Base-by-base conservation (phyloP, 2,888 invertebrate genomes). In the Hydraecia micacea region DNA sequence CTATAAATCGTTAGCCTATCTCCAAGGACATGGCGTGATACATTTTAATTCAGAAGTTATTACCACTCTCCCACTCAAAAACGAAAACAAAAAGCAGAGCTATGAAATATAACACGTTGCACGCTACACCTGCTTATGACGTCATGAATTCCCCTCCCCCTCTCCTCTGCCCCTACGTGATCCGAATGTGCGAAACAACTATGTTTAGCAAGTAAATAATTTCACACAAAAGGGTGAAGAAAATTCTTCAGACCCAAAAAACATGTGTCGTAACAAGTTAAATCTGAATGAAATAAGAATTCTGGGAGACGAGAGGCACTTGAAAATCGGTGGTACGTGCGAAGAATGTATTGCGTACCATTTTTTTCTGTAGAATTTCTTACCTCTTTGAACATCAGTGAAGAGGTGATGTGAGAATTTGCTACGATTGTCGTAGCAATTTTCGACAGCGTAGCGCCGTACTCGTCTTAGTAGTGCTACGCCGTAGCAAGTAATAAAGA, bases 131-230 rank as follows among this genome's bases (percentile, higher is more conserved):
- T 87, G 85, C 55, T 70, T 68, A 69, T 80, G 80, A 85, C 88
- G 85, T 90, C 88, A 90, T 90, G 87, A 91, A 89, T 90, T 88
- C 83, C 80, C 84, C 83, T 80, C 84, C 84, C 83, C 78, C 69
- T 28, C 52, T 46, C 76, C 36, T 8, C 18, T 58, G 18, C 66
- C 42, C 58, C 73, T 81, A 93, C 93, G 94, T 94, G 94, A 90
- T 79, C 71, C n/a, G 92, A 92, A 91, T 93, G 75, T 77, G 42
- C 79, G 86, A 87, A 69, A 75, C 77, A 89, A 91, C 91, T 91
- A 91, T 93, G 93, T 93, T 93, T 91, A 91, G 89, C 90, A 91
- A 93, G 93, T 94, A 94, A 95, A 95, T 95, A 95, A 95, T 94
- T 94, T 93, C 88, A 80, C 73, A 86, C 80, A 78, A 70, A 80